Percentiles rank a stretch among this genome's conserved stretches.
Evolutionary conservation across 92 coral and sea anemone species (phyloP).

Genomic region (Epizoanthus stellaris): DNA sequence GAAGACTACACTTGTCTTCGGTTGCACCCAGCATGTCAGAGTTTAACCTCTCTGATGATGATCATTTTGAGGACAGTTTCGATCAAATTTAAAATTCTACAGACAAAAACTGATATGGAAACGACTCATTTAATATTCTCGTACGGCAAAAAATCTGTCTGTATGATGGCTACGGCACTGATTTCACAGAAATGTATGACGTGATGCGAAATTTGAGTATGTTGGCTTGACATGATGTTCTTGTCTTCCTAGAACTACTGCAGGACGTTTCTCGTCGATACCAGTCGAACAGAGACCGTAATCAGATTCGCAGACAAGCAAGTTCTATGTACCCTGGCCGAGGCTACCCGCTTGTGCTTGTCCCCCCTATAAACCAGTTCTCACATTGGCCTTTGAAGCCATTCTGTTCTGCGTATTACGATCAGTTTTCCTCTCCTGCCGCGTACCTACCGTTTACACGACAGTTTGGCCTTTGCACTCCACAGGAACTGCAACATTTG

Average conservation of each 20-base stretch:
- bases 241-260: constrained; percentile 9
- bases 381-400: constrained; percentile 1
- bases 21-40: too few species aligned
- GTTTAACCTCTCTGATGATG: too few species aligned
- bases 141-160: neutral
- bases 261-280: constrained; percentile 32
- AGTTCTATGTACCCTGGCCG: neutral
- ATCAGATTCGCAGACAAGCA: neutral
- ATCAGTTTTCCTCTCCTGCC: neutral
- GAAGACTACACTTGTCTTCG: too few species aligned
- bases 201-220: neutral
- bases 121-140: too few species aligned
- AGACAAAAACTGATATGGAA: too few species aligned
- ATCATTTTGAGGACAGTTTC: too few species aligned
- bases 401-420: neutral
- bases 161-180: neutral
- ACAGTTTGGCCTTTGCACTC: neutral
- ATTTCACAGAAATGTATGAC: neutral
- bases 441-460: neutral
- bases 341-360: neutral
- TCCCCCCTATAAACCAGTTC: constrained; percentile 8
- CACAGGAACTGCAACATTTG: neutral
- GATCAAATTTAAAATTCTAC: too few species aligned
- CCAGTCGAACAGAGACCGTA: constrained; percentile 1
- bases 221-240: neutral